Percentiles rank a stretch among this genome's conserved stretches.
phyloP scores from a whole-genome alignment of 2,888 invertebrate genomes.

The Pseudanteris insignis region DNA sequence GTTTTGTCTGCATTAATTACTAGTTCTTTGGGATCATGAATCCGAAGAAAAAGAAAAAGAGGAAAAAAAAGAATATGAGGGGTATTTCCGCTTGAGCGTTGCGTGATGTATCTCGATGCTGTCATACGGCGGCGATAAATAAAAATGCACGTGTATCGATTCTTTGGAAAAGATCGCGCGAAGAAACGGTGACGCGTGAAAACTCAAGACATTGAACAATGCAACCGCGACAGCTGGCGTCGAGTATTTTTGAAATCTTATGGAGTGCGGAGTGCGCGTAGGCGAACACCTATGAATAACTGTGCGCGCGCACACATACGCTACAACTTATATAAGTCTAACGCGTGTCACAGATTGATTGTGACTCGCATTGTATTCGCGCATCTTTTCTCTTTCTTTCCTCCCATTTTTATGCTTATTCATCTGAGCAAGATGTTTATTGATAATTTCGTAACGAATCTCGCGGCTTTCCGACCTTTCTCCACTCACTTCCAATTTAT shows the following conservation, averaged over 20 bases:
- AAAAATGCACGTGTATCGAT: slow-evolving; percentile 43
- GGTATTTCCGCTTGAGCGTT: slow-evolving; percentile 24
- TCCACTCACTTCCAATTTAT: too few relatives aligned
- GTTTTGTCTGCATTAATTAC: too few relatives aligned
- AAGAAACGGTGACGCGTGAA: slow-evolving; percentile 44
- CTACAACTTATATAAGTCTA: slow-evolving; percentile 38
- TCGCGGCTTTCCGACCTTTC: neutral
- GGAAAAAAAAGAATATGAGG: slow-evolving; percentile 12
- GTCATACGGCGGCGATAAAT: slow-evolving; percentile 31
- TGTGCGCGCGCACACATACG: slow-evolving; percentile 20
- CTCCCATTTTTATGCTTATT: slow-evolving; percentile 36
- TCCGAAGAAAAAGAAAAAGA: slow-evolving; percentile 3
- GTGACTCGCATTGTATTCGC: slow-evolving; percentile 39
- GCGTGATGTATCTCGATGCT: slow-evolving; percentile 38
- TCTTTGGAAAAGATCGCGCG: slow-evolving; percentile 35
- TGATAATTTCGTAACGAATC: slow-evolving; percentile 27
- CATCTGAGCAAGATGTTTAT: slow-evolving; percentile 29
- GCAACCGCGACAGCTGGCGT: slow-evolving; percentile 37
- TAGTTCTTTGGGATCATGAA: too few relatives aligned
- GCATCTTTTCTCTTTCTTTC: slow-evolving; percentile 25
- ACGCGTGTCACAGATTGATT: slow-evolving; percentile 45
- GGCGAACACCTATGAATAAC: slow-evolving; percentile 38
- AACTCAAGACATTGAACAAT: slow-evolving; percentile 41
- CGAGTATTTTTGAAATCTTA: slow-evolving; percentile 34
- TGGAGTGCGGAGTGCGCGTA: slow-evolving; percentile 39